Conservation (phyloP, 2,113 vertebrate genomes). For the Phaethon lepturus region DNA sequence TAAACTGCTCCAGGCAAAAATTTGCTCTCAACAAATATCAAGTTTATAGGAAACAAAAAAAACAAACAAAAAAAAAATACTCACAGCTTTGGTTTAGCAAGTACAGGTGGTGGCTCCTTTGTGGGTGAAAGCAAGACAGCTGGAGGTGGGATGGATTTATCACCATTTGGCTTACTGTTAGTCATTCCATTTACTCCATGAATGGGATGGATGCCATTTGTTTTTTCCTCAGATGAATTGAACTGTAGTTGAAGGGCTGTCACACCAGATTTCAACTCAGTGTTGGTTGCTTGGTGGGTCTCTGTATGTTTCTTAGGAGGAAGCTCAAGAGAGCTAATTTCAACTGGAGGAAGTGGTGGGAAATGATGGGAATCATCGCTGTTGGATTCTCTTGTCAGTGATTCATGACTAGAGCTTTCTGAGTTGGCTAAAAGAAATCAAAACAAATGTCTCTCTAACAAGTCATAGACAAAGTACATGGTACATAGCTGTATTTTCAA, state of each 20-base stretch:
- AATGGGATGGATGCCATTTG: slow-evolving; percentile 66
- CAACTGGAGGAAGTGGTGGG: slow-evolving; percentile 82
- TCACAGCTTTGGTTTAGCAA: slow-evolving; percentile 97
- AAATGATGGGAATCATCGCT: slow-evolving; percentile 82
- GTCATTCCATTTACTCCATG: slow-evolving; percentile 75
- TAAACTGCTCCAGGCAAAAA: background rate
- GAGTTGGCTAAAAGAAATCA: slow-evolving; percentile 70
- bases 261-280: slow-evolving; percentile 78
- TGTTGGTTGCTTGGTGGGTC: slow-evolving; percentile 76
- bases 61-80: slow-evolving; percentile 66
- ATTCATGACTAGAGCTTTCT: slow-evolving; percentile 78
- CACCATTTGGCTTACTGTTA: slow-evolving; percentile 70
- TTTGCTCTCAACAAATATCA: background rate
- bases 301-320: slow-evolving; percentile 81
- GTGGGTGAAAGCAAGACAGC: slow-evolving; percentile 76
- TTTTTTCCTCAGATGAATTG: slow-evolving; percentile 57
- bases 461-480: background rate
- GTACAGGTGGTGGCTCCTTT: slow-evolving; percentile 89
- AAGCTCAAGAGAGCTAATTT: slow-evolving; percentile 87
- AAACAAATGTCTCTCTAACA: background rate
- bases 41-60: slow-evolving; percentile 7
- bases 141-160: slow-evolving; percentile 61
- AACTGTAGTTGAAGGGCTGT: slow-evolving; percentile 75
- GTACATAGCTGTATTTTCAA: background rate
- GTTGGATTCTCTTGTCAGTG: slow-evolving; percentile 73